phyloP scores from a whole-genome alignment of 2,797 vertebrate genomes.

The Dermochelys coriacea region DNA sequence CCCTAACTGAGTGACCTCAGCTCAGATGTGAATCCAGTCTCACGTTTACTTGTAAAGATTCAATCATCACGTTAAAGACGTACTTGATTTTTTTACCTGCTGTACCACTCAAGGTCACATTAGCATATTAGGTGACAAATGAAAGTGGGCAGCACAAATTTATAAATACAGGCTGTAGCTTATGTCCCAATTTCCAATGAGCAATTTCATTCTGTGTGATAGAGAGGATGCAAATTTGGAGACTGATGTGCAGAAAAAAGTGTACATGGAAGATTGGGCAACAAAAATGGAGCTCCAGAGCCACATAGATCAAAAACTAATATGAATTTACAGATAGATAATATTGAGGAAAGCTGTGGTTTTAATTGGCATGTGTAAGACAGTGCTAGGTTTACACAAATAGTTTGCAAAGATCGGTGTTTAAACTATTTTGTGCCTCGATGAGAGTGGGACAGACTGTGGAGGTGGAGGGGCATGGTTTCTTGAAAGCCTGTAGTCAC shows the following conservation, averaged over 20 bases:
- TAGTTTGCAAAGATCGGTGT: not conserved
- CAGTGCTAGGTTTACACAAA: constrained; percentile 22
- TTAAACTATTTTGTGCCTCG: not conserved
- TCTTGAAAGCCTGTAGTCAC: not conserved
- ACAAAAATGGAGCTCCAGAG: constrained; percentile 29
- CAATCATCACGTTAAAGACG: not conserved
- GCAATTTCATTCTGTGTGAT: constrained; percentile 56
- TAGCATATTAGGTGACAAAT: constrained; percentile 52
- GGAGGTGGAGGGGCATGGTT: not conserved
- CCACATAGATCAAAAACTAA: constrained; percentile 52
- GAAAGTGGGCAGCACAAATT: not conserved
- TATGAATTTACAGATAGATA: constrained; percentile 42
- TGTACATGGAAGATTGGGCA: not conserved
- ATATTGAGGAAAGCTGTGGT: not conserved
- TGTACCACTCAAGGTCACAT: constrained; percentile 24
- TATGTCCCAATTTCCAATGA: constrained; percentile 52
- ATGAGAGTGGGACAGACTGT: not conserved
- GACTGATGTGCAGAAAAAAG: constrained; percentile 46
- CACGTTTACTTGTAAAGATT: constrained; percentile 35
- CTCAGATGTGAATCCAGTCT: too few relatives aligned
- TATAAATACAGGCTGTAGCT: constrained; percentile 41
- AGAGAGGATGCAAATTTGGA: constrained; percentile 60
- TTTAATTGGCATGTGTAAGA: constrained; percentile 7
- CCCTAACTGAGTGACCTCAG: too few relatives aligned
- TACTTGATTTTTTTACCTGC: constrained; percentile 43